phyloP scores from a whole-genome alignment of 2,113 vertebrate genomes.

The Pomatorhinus ruficollis region DNA sequence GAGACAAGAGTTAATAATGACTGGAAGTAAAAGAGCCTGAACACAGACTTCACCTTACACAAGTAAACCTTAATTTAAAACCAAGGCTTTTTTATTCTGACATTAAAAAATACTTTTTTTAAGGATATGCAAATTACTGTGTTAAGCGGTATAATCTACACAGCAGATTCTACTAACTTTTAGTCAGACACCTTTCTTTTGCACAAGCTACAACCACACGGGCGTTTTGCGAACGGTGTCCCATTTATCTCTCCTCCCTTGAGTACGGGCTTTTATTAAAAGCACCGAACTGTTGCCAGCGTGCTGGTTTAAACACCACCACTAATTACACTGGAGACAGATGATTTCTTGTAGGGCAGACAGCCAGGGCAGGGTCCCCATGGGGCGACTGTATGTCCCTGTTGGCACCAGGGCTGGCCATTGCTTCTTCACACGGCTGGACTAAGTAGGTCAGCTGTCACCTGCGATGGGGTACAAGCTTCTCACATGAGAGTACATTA shows the following conservation, averaged over 20 bases:
- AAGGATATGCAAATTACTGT: neutral
- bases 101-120: neutral
- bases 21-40: neutral
- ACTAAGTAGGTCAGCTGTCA: slow-evolving; percentile 73
- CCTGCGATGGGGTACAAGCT: slow-evolving; percentile 31
- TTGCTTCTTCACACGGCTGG: neutral
- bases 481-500: slow-evolving; percentile 16
- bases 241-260: neutral
- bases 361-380: neutral
- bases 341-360: neutral
- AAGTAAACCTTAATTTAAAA: neutral
- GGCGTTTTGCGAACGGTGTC: neutral
- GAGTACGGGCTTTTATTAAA: neutral
- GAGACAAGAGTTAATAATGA: neutral
- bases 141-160: neutral
- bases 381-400: fast-evolving
- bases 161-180: neutral
- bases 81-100: neutral
- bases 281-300: neutral
- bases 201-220: neutral
- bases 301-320: neutral
- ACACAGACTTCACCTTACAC: neutral
- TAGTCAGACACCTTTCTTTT: neutral
- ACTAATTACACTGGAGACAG: slow-evolving; percentile 23
- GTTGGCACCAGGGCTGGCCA: neutral